A percentile compares a stretch with the other conserved stretches of the same genome.
phyloP scores from a whole-genome alignment of 1,140 invertebrate genomes.

The Tetraneura akinire region DNA sequence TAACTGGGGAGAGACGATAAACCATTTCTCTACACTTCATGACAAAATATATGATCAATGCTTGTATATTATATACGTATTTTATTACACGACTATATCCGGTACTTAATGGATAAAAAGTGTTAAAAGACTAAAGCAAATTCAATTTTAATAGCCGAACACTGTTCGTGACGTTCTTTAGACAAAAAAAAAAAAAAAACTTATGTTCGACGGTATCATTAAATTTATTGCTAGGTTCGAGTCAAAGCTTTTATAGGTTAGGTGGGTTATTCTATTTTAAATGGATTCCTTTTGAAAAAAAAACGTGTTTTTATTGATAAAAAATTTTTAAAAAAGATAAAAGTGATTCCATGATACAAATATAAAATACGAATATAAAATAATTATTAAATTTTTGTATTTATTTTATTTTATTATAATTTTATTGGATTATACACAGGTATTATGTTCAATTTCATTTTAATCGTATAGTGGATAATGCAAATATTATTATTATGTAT shows the following conservation, averaged over 20 bases:
- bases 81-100: too few species aligned
- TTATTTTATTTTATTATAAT: too few species aligned
- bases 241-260: background rate
- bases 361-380: too few species aligned
- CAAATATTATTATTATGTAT: too few species aligned
- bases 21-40: too few species aligned
- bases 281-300: background rate
- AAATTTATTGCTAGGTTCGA: conserved; percentile 7
- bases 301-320: background rate
- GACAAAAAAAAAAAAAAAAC: background rate
- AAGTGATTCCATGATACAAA: background rate
- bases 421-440: too few species aligned
- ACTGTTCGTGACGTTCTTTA: conserved; percentile 14
- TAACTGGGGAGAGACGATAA: too few species aligned
- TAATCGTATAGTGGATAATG: too few species aligned
- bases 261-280: too few species aligned
- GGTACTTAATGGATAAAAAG: background rate
- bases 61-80: background rate
- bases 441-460: too few species aligned
- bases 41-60: too few species aligned
- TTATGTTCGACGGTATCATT: background rate
- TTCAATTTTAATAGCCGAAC: background rate
- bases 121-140: conserved; percentile 11
- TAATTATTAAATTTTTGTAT: too few species aligned
- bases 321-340: conserved; percentile 2